Conservation (phyloP, 2,797 vertebrate genomes). For the Microcaecilia unicolor region DNA sequence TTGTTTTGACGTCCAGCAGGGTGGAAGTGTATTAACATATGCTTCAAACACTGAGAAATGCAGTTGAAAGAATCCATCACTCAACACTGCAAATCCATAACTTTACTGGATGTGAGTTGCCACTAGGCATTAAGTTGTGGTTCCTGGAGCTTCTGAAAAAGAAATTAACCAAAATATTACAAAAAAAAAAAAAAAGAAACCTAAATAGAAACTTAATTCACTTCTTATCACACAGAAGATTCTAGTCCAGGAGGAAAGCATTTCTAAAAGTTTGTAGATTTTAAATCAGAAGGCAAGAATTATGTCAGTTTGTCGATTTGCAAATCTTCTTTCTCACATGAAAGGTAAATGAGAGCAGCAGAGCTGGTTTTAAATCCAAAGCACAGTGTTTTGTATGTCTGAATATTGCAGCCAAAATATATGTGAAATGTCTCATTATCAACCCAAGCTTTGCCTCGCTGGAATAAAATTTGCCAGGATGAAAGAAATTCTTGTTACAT, state of each 20-base stretch:
- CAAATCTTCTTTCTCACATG: conserved; percentile 47
- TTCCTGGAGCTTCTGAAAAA: neutral
- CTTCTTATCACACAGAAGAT: conserved; percentile 27
- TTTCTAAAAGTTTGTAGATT: conserved; percentile 49
- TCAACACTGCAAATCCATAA: neutral
- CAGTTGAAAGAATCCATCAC: no score
- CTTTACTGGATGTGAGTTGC: neutral
- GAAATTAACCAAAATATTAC: no score
- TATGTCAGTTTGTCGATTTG: conserved; percentile 54
- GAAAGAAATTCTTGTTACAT: no score
- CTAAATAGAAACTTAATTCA: neutral
- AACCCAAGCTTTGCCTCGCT: neutral
- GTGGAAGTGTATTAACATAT: no score
- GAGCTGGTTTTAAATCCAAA: conserved; percentile 37
- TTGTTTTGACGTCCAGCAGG: no score
- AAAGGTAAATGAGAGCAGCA: conserved; percentile 37
- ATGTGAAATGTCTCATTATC: conserved; percentile 27
- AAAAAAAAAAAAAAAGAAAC: no score
- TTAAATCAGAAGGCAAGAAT: conserved; percentile 50
- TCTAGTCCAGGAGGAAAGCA: conserved; percentile 42
- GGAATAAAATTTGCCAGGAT: conserved; percentile 23
- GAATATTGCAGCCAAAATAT: conserved; percentile 26
- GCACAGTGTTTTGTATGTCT: conserved; percentile 26
- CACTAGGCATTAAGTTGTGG: no score
- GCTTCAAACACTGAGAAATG: no score